These are phyloP conservation scores for Cyprinella venusta DNA, from an alignment of 2,797 vertebrate genomes.

Conservation along the genomic window DNA sequence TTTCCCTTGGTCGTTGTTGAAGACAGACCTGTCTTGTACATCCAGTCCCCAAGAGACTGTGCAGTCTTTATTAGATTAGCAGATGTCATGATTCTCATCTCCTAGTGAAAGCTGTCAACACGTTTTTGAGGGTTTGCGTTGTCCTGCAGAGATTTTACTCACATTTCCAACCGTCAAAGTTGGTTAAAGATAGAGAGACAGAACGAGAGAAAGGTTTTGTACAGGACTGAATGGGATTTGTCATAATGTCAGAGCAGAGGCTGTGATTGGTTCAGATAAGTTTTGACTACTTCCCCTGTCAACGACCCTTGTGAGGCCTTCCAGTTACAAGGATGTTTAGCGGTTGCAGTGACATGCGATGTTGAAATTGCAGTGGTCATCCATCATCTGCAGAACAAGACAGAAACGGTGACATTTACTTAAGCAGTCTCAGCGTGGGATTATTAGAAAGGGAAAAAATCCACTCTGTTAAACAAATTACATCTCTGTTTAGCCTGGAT, in stretches of 20 bases:
- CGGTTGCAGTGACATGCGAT: conserved; percentile 5
- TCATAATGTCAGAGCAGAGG: conserved; percentile 16
- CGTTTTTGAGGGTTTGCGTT: conserved; percentile 1
- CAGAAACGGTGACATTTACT: background rate
- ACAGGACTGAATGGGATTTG: conserved; percentile 3
- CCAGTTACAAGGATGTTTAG: conserved; percentile 13
- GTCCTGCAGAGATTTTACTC: conserved; percentile 51
- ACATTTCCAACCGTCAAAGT: conserved; percentile 42
- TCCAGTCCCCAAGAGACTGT: conserved; percentile 25
- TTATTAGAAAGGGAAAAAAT: background rate
- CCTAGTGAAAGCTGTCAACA: conserved; percentile 18
- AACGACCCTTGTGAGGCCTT: background rate
- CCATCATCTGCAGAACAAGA: conserved; percentile 1
- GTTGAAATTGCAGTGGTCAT: background rate
- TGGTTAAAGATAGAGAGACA: conserved; percentile 43
- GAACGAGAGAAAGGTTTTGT: conserved; percentile 14
- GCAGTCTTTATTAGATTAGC: conserved; percentile 52
- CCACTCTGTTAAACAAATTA: background rate
- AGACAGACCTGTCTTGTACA: conserved; percentile 22
- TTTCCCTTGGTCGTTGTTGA: conserved; percentile 22
- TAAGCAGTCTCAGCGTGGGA: background rate
- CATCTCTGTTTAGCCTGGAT: background rate
- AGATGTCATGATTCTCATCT: conserved; percentile 46
- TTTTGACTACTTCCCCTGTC: conserved; percentile 19
- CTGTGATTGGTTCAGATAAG: conserved; percentile 35